Conservation (phyloP, 2,113 vertebrate species). For the Vanacampus margaritifer region DNA sequence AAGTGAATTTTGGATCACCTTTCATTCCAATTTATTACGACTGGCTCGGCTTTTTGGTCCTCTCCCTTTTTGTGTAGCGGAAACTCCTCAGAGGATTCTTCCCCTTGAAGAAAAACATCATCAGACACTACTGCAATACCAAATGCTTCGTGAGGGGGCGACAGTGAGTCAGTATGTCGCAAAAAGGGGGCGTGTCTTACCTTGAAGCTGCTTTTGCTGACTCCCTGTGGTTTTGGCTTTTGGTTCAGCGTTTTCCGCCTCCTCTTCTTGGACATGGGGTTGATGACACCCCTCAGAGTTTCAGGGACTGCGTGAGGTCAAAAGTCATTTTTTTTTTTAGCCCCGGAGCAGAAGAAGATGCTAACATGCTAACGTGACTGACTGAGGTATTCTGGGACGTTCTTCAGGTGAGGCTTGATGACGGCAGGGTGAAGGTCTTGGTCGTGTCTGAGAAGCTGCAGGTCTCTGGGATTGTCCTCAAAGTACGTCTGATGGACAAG, state of each 20-base stretch:
- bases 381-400: constrained; percentile 89
- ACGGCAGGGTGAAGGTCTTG: constrained; percentile 85
- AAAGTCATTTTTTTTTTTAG: background rate
- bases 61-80: constrained; percentile 42
- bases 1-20: too few species aligned
- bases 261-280: constrained; percentile 46
- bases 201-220: constrained; percentile 63
- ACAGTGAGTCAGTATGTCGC: background rate
- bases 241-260: constrained; percentile 36
- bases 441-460: constrained; percentile 86
- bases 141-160: background rate
- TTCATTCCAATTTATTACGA: constrained; percentile 24
- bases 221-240: constrained; percentile 25
- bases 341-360: background rate
- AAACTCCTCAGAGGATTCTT: constrained; percentile 76
- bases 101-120: constrained; percentile 5
- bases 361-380: constrained; percentile 19
- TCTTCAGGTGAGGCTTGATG: constrained; percentile 84
- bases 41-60: constrained; percentile 25
- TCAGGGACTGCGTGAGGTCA: constrained; percentile 70
- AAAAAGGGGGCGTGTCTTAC: constrained; percentile 39
- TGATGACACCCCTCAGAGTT: constrained; percentile 61
- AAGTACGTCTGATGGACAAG: constrained; percentile 72
- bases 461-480: constrained; percentile 89
- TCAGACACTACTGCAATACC: background rate